Percentiles rank a stretch among this genome's conserved stretches.
These are phyloP conservation scores for Heliconius melpomene DNA, from an alignment of 1,140 invertebrate genomes.

Conservation along the genomic window DNA sequence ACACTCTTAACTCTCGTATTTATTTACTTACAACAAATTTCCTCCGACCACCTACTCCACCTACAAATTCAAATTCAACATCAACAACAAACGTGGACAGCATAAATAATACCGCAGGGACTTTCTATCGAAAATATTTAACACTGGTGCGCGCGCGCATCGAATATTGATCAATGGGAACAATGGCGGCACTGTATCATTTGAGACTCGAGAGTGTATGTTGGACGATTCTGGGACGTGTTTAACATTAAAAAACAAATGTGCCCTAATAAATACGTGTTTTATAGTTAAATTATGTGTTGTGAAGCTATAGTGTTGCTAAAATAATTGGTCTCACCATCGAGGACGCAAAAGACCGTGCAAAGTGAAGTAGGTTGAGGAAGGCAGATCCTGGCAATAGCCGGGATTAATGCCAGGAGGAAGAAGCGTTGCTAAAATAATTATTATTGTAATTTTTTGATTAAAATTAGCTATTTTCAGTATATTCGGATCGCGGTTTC, in stretches of 20 bases:
- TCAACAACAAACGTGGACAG: slow-evolving; percentile 37
- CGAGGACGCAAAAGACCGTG: too few species aligned
- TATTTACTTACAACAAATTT: too few species aligned
- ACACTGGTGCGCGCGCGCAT: slow-evolving; percentile 58
- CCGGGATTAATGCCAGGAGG: too few species aligned
- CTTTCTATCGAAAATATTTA: slow-evolving; percentile 75
- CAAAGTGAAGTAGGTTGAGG: too few species aligned
- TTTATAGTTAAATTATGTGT: background rate
- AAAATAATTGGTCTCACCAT: too few species aligned
- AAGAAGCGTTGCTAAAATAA: too few species aligned
- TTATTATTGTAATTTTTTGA: too few species aligned
- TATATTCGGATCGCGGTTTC: too few species aligned
- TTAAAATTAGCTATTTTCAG: too few species aligned
- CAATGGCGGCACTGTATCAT: slow-evolving; percentile 54
- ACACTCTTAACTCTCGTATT: too few species aligned
- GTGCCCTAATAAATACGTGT: background rate
- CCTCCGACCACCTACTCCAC: too few species aligned
- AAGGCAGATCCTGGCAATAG: too few species aligned
- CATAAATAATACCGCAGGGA: slow-evolving; percentile 50
- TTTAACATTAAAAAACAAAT: slow-evolving; percentile 6
- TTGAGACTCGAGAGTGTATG: background rate
- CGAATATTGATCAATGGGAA: slow-evolving; percentile 64
- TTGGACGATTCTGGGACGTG: background rate
- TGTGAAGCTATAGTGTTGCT: background rate
- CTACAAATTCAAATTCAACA: background rate